These are phyloP conservation scores for Oxycera nigricornis DNA, from an alignment of 2,888 invertebrate genomes.

Conservation along the genomic window DNA sequence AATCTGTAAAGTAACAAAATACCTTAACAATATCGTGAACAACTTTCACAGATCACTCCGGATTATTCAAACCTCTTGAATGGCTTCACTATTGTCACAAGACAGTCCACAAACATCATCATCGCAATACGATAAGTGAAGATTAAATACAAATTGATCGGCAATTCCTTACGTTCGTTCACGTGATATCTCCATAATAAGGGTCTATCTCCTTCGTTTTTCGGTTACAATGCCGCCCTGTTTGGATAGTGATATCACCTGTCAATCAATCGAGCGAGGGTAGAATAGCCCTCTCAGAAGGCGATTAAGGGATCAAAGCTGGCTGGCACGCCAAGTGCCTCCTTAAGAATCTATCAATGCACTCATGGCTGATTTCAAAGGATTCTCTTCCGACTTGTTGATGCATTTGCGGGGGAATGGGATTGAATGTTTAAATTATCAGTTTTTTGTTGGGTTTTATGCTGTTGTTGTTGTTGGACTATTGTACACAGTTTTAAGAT, in stretches of 20 bases:
- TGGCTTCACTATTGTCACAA: not conserved
- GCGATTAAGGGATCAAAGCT: conserved; percentile 26
- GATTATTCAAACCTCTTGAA: too few relatives aligned
- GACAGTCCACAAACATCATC: not conserved
- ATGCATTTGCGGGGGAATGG: not conserved
- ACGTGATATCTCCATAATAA: not conserved
- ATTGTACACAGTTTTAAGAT: conserved; percentile 13
- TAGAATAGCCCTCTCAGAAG: not conserved
- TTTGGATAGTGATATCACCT: conserved; percentile 42
- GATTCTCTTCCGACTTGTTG: not conserved
- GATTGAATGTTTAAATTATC: not conserved
- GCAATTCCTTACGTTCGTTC: conserved; percentile 46
- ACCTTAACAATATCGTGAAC: too few relatives aligned
- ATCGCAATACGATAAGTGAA: conserved; percentile 27
- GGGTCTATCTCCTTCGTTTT: conserved; percentile 8
- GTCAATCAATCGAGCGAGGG: conserved; percentile 37
- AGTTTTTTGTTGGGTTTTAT: not conserved
- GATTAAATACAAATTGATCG: conserved; percentile 47
- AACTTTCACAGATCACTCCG: too few relatives aligned
- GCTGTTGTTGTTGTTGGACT: not conserved
- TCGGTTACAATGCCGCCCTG: conserved; percentile 41
- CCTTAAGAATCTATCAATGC: not conserved
- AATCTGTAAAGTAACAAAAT: too few relatives aligned
- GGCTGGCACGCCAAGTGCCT: not conserved
- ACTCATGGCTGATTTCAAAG: not conserved